phyloP scores from a whole-genome alignment of 2,888 invertebrate species.

The Metallyticus violacea region DNA sequence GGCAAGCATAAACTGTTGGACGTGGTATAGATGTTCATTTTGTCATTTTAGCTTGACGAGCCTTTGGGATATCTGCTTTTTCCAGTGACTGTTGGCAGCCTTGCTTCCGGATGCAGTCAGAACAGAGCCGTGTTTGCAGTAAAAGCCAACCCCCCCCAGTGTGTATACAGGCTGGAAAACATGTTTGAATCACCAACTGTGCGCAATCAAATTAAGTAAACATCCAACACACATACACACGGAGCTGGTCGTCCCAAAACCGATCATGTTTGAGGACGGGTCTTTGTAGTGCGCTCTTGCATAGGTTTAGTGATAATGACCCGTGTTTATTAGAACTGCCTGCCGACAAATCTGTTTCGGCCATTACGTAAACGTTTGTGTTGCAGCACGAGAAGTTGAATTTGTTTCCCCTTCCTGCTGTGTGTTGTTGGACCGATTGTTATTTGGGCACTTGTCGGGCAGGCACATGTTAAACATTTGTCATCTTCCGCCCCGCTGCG shows the following conservation, averaged over 20 bases:
- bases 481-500: not conserved
- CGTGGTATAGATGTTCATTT: no score
- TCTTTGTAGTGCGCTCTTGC: constrained; percentile 19
- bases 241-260: not conserved
- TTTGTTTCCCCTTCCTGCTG: not conserved
- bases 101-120: not conserved
- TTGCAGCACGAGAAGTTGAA: not conserved
- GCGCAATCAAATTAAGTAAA: constrained; percentile 32
- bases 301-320: constrained; percentile 12
- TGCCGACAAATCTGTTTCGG: not conserved
- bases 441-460: no score
- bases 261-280: not conserved
- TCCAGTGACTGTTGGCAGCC: not conserved
- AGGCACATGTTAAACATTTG: not conserved
- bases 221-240: constrained; percentile 21
- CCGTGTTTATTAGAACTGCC: constrained; percentile 11
- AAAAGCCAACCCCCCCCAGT: not conserved
- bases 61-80: not conserved
- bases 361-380: not conserved
- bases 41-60: not conserved
- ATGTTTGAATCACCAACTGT: constrained; percentile 29
- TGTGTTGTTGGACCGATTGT: no score
- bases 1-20: no score
- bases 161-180: constrained; percentile 27
- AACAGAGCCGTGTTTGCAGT: not conserved